Percentiles rank a stretch among this genome's conserved stretches.
phyloP scores from a whole-genome alignment of 2,797 vertebrate genomes.

The Neosalanx taihuensis region DNA sequence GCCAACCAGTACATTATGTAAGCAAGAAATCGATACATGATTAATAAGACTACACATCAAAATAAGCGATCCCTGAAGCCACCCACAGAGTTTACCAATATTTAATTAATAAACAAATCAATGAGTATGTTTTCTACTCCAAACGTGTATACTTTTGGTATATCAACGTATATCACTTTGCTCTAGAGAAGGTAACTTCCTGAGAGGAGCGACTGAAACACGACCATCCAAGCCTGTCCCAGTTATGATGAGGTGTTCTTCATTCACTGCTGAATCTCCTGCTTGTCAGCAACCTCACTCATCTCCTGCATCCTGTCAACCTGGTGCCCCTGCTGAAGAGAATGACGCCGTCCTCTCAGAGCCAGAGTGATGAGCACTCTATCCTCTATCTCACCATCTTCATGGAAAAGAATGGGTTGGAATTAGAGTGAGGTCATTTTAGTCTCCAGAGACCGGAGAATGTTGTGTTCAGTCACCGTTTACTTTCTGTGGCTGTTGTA shows the following conservation, averaged over 20 bases:
- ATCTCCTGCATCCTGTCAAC: constrained; percentile 38
- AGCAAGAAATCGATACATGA: constrained; percentile 60
- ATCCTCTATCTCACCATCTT: constrained; percentile 25
- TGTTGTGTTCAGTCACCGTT: constrained; percentile 19
- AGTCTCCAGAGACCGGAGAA: constrained; percentile 36
- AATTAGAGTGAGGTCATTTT: constrained; percentile 32
- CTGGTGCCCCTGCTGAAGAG: constrained; percentile 17
- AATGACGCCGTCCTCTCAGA: constrained; percentile 8
- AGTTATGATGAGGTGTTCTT: constrained; percentile 4
- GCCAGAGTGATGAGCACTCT: constrained; percentile 2
- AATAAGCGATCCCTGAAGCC: constrained; percentile 15
- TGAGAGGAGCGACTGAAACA: background rate
- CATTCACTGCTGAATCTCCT: background rate
- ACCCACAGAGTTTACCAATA: background rate
- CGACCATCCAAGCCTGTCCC: background rate
- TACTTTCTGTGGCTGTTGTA: constrained; percentile 7
- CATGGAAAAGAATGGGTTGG: constrained; percentile 20
- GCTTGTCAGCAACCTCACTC: constrained; percentile 37
- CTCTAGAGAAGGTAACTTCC: background rate
- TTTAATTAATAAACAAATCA: background rate
- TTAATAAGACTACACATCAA: constrained; percentile 51
- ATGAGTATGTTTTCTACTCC: background rate
- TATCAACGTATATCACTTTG: background rate
- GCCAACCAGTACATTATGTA: constrained; percentile 56
- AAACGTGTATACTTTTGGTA: background rate